Conservation (phyloP, 2,113 vertebrate species). For the Planiliza haematocheilus region DNA sequence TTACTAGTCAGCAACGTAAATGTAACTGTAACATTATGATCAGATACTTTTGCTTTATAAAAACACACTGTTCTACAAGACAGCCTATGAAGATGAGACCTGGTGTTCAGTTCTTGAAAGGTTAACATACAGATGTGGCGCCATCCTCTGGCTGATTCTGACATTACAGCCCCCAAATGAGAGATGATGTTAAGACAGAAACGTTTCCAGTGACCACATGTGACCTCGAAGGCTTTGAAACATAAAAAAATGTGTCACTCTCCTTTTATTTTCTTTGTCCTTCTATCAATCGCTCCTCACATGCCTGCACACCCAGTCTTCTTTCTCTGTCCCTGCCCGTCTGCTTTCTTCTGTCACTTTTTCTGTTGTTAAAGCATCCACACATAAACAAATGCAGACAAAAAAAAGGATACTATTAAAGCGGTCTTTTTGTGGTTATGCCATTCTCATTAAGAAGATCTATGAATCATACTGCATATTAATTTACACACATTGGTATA, state of each 20-base stretch:
- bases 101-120: constrained; percentile 10
- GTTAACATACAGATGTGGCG: constrained; percentile 66
- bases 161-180: constrained; percentile 49
- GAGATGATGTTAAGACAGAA: constrained; percentile 27
- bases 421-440: constrained; percentile 33
- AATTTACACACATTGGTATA: constrained; percentile 33
- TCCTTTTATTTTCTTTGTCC: constrained; percentile 48
- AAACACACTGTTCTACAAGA: constrained; percentile 9
- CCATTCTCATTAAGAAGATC: constrained; percentile 44
- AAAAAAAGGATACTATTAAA: constrained; percentile 27
- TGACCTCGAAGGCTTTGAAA: constrained; percentile 66
- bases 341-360: constrained; percentile 31
- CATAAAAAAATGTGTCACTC: constrained; percentile 57
- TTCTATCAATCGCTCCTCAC: constrained; percentile 30
- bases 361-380: constrained; percentile 20
- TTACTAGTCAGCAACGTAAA: neutral
- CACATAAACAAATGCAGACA: constrained; percentile 29
- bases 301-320: constrained; percentile 27
- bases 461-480: constrained; percentile 57
- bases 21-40: neutral
- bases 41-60: neutral
- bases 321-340: constrained; percentile 4
- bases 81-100: neutral
- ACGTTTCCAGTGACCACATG: constrained; percentile 61
- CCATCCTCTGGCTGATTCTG: constrained; percentile 69